Conservation (phyloP, 1,140 invertebrate species). For the Cherax quadricarinatus region DNA sequence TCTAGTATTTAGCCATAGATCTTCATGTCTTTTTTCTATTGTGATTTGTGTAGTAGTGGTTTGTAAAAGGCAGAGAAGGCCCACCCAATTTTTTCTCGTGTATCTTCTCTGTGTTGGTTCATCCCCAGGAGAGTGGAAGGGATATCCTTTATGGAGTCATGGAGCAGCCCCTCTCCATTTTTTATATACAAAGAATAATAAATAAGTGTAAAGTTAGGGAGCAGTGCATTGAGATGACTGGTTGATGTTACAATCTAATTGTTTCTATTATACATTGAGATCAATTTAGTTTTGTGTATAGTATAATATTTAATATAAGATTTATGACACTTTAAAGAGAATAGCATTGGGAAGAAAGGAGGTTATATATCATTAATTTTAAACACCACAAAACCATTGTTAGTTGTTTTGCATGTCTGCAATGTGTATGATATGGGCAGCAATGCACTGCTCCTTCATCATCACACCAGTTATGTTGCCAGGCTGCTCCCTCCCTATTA, state of each 20-base stretch:
- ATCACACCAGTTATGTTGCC: conserved; percentile 9
- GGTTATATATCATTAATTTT: background rate
- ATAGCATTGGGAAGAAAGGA: background rate
- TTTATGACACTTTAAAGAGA: too few relatives aligned
- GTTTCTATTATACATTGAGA: background rate
- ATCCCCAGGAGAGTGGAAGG: conserved; percentile 28
- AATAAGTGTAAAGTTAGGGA: background rate
- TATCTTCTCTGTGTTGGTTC: conserved; percentile 50
- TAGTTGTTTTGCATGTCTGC: conserved; percentile 40
- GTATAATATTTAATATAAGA: background rate
- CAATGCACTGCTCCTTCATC: conserved; percentile 7
- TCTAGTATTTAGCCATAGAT: conserved; percentile 54
- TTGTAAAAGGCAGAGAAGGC: conserved; percentile 55
- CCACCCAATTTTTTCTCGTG: conserved; percentile 35
- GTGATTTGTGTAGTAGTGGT: conserved; percentile 52
- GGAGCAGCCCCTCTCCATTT: conserved; percentile 13
- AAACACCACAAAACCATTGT: background rate
- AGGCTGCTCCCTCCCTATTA: conserved; percentile 16
- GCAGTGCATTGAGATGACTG: conserved; percentile 21
- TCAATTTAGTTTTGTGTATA: background rate
- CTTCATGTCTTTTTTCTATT: conserved; percentile 52
- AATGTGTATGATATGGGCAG: background rate
- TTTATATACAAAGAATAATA: conserved; percentile 9
- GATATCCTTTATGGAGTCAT: conserved; percentile 13
- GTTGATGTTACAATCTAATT: background rate